Evolutionary conservation across 1,140 invertebrate genomes (phyloP).

Genomic region (Myzus persicae): DNA sequence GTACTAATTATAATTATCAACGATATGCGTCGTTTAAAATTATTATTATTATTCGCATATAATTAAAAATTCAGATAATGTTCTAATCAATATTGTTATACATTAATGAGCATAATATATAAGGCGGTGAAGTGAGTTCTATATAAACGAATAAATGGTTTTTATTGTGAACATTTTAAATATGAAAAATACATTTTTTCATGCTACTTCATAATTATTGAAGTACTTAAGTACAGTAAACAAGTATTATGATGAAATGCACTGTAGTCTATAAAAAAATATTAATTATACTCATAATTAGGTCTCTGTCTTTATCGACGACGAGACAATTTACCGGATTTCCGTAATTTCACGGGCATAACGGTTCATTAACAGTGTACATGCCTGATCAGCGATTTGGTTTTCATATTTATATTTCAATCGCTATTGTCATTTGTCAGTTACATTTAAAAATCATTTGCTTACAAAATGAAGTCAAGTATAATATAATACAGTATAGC

Average conservation of each 20-base stretch:
- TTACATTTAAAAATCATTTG: no score
- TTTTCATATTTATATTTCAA: not conserved
- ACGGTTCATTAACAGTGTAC: not conserved
- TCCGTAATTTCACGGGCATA: not conserved
- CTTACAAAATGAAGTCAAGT: not conserved
- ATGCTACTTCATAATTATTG: not conserved
- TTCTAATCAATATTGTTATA: not conserved
- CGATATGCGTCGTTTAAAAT: not conserved
- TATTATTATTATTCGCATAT: not conserved
- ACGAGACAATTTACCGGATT: not conserved
- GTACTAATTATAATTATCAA: not conserved
- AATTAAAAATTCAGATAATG: not conserved
- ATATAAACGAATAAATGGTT: not conserved
- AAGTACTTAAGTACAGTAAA: not conserved
- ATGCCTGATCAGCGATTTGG: not conserved
- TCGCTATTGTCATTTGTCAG: no score
- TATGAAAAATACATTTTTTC: not conserved
- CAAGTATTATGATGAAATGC: not conserved
- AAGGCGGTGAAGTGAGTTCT: not conserved
- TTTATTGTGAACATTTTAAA: not conserved
- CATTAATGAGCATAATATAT: not conserved
- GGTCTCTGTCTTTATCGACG: not conserved
- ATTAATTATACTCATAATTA: not conserved
- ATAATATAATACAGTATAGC: not conserved
- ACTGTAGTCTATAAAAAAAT: not conserved